Base-by-base conservation (phyloP, 2,797 vertebrate species). In the Lagocephalus sceleratus region DNA sequence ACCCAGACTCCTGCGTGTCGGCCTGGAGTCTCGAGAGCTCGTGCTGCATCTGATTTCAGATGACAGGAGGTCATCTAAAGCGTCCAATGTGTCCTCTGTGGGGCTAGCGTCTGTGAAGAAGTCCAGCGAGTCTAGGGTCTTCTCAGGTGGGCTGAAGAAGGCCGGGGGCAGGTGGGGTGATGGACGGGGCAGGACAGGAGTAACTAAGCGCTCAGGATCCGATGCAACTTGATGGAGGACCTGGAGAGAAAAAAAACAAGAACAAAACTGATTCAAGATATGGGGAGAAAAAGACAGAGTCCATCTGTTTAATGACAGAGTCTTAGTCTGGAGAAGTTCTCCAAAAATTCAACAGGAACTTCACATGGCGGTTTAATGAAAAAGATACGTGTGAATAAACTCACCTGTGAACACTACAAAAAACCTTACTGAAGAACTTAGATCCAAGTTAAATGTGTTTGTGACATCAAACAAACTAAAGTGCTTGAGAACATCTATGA, bases 151-250 rank as follows among this genome's bases (percentile, higher is more conserved):
- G 72, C 70, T 91, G 2, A 98, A 98, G 71, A 95, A 95, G 35
- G 93, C 93, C 0, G 94, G 94, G 14, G 95, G 94, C 6, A 99
- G 89, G 59, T 73, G 79, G 0, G 93, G 91, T 1, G 90, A 91
- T 19, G 94, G 92, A 19, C 92, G 87, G 0, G 94, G 92, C 49
- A 95, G 88, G 64, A 52, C 45, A 5, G 16, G 76, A 0, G 4
- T 85, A 75, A 84, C 62, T 82, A 80, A 0, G 86, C 14, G 62
- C 10, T 43, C 5, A 17, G 1, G 5, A 8, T 43, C 9, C 12
- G 63, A 23, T 19, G 40, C 7, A 19, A 42, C 5, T 10, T n/a
- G 40, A 21, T 20, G 75, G 65, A 68, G 87, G 79, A 23, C 79
- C 75, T 66, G 59, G 20, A 19, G 32, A 35, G 32, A 56, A 71